Base-by-base conservation (phyloP, 2,888 invertebrate genomes). In the Cantharis rustica region DNA sequence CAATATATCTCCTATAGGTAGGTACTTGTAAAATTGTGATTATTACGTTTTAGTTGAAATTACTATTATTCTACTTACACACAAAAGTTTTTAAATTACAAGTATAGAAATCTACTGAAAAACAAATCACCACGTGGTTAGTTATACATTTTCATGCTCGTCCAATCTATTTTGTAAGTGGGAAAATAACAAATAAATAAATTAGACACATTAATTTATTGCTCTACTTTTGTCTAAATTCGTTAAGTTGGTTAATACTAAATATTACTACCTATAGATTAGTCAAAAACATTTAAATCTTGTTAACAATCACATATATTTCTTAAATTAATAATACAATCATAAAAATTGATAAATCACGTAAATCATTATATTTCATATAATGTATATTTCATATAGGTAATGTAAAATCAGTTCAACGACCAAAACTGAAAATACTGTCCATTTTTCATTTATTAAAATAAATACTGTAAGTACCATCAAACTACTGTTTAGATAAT, bases 351-450 rank as follows among this genome's bases (percentile, higher is more conserved):
- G 23, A 20, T 66, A 15, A 66, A 17, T 20, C 23, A 20, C 15
- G 23, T 66, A 66, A 17, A 63, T 63, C 17, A 63, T 63, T 63
- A 63, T 66, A 66, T 20, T 66, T 20, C 20, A 66, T 20, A 16
- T 66, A 66, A 16, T 16, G 23, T 66, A 23, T 20, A 66, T 72
- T 23, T 23, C 23, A 23, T 23, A 23, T 23, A 23, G 23, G 23
- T 23, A 23, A 75, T 66, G 62, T 69, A 64, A 64, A 69, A 75
- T 69, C 31, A 68, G 27, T 62, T 66, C 69, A 78, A 73, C 75
- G 78, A 73, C 71, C 72, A 69, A 68, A 76, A 75, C 71, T 27
- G 16, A 71, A 47, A 71, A 71, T 75, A 75, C 71, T 75, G 75
- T 71, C 68, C 68, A 17, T 75, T n/a, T 47, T n/a, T 47, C 20